Evolutionary conservation across 2,113 vertebrate genomes (phyloP), one percentile per base, ranked within the genome.

Genomic region (Siphamia tubifer): DNA sequence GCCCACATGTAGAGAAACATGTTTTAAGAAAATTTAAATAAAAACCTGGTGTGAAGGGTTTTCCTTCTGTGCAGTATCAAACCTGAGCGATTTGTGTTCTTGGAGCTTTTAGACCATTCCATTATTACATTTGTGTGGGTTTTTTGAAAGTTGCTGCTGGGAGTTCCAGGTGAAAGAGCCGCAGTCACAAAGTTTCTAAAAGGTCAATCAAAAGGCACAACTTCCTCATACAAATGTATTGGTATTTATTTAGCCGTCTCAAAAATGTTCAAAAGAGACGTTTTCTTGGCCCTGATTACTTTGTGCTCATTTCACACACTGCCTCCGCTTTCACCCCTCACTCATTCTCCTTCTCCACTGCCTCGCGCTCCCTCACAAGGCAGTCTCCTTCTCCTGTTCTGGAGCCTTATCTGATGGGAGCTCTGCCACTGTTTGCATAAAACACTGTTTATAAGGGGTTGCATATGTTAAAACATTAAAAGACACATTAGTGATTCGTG

Each of bases 391-490:
- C 88, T 87, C 81, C 81, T 79, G 68, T 85, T 86, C 78, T 74
- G 79, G 23, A 57, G 68, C 25, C 75, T 89, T 92, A 93, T 93
- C 92, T 90, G 92, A 93, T 93, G 80, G 92, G 91, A 89, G 61
- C 74, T 5, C 45, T 51, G 92, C 91, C 92, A 90, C 90, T 90
- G 86, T 90, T 92, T 92, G 87, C 81, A 90, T 89, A 92, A 91
- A 90, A 85, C 78, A 76, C 84, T 87, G 87, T 91, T 92, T 91
- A 90, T 92, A 91, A 92, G 86, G 85, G 81, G 74, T 92, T 91
- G 90, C 91, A 92, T 90, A 92, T 92, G 90, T 91, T 87, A 82
- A 85, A 86, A 90, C 83, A 87, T 90, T 90, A 91, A 91, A 85
- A 84, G 54, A 73, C 82, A 80, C 87, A 81, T 64, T 69, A 77